Base-by-base conservation (phyloP, 2,797 vertebrate genomes). In the Linurgus olivaceus region DNA sequence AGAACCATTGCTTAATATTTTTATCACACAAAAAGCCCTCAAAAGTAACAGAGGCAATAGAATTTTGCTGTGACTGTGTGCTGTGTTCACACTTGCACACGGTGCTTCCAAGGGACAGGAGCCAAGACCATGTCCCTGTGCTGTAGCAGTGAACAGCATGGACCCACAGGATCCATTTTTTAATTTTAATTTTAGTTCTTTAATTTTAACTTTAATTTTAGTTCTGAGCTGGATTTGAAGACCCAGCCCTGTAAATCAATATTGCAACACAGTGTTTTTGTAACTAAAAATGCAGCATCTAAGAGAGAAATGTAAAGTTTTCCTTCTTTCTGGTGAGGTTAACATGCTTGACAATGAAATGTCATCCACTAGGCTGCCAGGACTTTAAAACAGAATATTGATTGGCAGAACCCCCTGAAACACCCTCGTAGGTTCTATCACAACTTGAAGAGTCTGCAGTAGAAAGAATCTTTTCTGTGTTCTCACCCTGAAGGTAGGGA, bases 401-500 rank as follows among this genome's bases (percentile, higher is more conserved):
- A 58, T 47, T 35, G 74, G 13, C 28, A 73, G 40, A 48, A 33
- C 0, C 3, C 12, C 8, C 28, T 47, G 50, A 68, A 88, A 74
- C 2, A 3, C 17, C 7, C 9, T 31, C 17, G 2, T 23, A 7
- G 4, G 1, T 58, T 73, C 38, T 33, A 7, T 26, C 28, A 48
- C 20, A 55, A 1, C 52, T 70, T 51, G 44, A 38, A 13, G 38
- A 51, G 8, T n/a, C 67, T 52, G 42, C 40, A 42, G 8, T 10
- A 57, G 52, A 51, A 89, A 48, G 8, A 47, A 42, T 38, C 6
- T 66, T 17, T 44, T 40, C 7, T 4, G 0, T 38, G 25, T 45
- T 38, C 18, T 35, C 57, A n/a, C 2, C 13, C 3, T 2, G 0
- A 4, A n/a, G 3, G 17, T 5, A 57, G 0, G 3, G 38, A 81